A percentile compares a stretch with the other conserved stretches of the same genome.
Evolutionary conservation across 2,113 vertebrate genomes (phyloP).

Genomic region (Poicephalus gulielmi): DNA sequence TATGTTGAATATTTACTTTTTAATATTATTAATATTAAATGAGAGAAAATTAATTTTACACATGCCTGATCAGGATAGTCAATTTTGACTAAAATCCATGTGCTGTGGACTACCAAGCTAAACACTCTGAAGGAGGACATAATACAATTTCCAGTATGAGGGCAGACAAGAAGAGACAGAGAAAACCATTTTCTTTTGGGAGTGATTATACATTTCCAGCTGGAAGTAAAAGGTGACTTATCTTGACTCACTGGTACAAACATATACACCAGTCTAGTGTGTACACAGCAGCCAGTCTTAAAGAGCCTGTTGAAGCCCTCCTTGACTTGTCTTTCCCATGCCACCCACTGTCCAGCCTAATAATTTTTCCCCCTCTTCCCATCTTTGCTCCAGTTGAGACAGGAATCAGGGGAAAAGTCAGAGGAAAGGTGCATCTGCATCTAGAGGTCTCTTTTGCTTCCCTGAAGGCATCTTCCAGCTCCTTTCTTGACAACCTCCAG

Average conservation of each 20-base stretch:
- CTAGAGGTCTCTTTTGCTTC: not conserved
- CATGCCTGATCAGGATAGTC: not conserved
- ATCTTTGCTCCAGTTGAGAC: not conserved
- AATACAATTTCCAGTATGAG: not conserved
- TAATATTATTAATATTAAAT: not conserved
- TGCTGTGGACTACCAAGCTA: not conserved
- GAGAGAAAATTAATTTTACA: not conserved
- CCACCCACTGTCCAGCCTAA: not conserved
- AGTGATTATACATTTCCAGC: not conserved
- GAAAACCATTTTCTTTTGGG: not conserved
- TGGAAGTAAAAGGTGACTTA: not conserved
- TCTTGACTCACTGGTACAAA: not conserved
- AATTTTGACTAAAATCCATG: not conserved
- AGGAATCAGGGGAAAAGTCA: not conserved
- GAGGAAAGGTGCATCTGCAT: not conserved
- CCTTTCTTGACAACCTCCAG: not conserved
- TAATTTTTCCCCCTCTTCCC: not conserved
- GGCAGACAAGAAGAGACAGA: not conserved
- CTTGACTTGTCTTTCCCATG: not conserved
- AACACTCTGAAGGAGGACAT: not conserved
- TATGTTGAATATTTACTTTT: not conserved
- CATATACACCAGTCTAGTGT: not conserved
- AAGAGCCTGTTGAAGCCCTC: not conserved
- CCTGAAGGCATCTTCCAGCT: not conserved
- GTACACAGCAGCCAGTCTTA: rapidly evolving